A percentile compares a stretch with the other conserved stretches of the same genome.
Evolutionary conservation across 2,888 invertebrate genomes (phyloP).

Genomic region (Chymomyza amoena): DNA sequence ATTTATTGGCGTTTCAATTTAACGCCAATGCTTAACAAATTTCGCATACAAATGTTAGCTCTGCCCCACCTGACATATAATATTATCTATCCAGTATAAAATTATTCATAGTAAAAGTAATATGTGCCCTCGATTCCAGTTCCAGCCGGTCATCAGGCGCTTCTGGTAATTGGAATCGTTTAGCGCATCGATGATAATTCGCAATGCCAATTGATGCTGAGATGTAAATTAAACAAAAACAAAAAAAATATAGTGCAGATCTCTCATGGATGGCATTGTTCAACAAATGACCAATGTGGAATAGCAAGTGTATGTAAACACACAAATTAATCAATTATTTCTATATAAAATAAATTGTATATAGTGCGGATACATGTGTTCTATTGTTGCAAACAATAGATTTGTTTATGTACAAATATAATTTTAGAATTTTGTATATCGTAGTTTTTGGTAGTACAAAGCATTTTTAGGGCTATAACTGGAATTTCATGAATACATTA

Average conservation of each 20-base stretch:
- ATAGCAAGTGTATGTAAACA: slow-evolving; percentile 44
- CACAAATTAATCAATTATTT: slow-evolving; percentile 47
- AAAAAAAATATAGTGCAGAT: slow-evolving; percentile 35
- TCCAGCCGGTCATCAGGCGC: slow-evolving; percentile 17
- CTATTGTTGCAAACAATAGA: background rate
- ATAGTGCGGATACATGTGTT: background rate
- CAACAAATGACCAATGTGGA: slow-evolving; percentile 44
- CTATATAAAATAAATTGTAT: background rate
- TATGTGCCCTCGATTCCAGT: slow-evolving; percentile 10
- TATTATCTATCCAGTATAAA: background rate
- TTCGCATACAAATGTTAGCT: background rate
- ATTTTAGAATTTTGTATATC: background rate
- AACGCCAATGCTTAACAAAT: background rate
- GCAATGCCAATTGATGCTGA: slow-evolving; percentile 42
- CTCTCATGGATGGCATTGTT: slow-evolving; percentile 24
- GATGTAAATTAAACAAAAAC: slow-evolving; percentile 22
- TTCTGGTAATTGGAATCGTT: slow-evolving; percentile 52
- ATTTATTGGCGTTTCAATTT: background rate
- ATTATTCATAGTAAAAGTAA: slow-evolving; percentile 4
- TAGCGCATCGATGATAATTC: slow-evolving; percentile 55
- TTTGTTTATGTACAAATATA: background rate
- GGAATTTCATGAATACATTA: background rate
- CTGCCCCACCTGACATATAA: background rate
- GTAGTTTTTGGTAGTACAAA: background rate
- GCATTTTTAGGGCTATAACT: background rate